Evolutionary conservation across 2,113 vertebrate species (phyloP), one percentile per base, ranked within the genome.

Genomic region (Vicugna pacos): DNA sequence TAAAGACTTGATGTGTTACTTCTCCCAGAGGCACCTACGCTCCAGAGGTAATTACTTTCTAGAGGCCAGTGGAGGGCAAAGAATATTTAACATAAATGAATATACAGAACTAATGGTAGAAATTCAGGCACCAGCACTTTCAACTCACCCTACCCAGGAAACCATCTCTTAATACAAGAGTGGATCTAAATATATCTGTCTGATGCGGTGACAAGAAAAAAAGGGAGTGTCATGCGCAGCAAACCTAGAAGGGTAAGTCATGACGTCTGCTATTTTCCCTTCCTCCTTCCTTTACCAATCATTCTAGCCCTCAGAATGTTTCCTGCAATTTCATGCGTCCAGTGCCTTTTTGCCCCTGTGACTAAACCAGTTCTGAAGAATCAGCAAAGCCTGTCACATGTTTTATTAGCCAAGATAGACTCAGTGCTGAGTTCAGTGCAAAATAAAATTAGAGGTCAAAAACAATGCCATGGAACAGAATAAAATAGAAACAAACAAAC

Each of bases 171-270:
- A 92, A 85, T 72, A 50, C 32, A 64, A 73, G 64, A 24, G 42
- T 81, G 76, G 70, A 46, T 95, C 91, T 91, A 95, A 95, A 96
- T 94, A 73, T 86, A 96, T 72, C 56, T 56, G 20, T 83, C 77
- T 95, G 94, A 89, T 46, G 91, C 75, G 20, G 70, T 80, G 52
- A 82, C 52, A 42, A 42, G 76, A 8, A 16, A 46, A 76, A 76
- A 75, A 77, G 42, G 38, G 58, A 70, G 60, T 64, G 28, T 89
- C 54, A 35, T 64, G 89, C 73, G 42, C 38, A 46, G 35, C 46
- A 90, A 89, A 56, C 77, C 77, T 76, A 81, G 72, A 91, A 96
- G 52, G 62, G 1, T 50, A 93, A 93, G 65, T 84, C n/a, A 42
- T 84, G 11, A 72, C 83, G 83, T 94, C 85, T 95, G 30, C 32